phyloP scores from a whole-genome alignment of 2,797 vertebrate species.

The Sebastes alutus region DNA sequence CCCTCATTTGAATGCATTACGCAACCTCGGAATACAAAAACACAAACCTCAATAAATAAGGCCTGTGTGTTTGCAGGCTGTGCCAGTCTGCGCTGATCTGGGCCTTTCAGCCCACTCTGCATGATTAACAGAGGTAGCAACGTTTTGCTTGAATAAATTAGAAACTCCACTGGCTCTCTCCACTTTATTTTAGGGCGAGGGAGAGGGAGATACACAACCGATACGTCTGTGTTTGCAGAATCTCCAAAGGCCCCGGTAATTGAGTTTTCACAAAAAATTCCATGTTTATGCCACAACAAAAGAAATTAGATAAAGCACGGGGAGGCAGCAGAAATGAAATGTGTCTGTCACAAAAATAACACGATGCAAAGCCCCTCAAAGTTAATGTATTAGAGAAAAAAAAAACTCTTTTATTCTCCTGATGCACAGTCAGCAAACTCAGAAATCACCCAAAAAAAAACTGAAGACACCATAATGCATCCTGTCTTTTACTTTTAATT shows the following conservation, averaged over 20 bases:
- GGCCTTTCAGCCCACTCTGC: slow-evolving; percentile 73
- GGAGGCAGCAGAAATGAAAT: slow-evolving; percentile 66
- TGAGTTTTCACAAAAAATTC: slow-evolving; percentile 76
- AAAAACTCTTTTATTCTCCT: slow-evolving; percentile 61
- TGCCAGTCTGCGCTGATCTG: slow-evolving; percentile 59
- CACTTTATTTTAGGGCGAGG: slow-evolving; percentile 41
- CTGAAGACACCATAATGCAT: slow-evolving; percentile 26
- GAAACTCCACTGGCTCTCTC: slow-evolving; percentile 60
- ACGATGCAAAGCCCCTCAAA: slow-evolving; percentile 59
- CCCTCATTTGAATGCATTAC: slow-evolving; percentile 80
- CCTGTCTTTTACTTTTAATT: slow-evolving; percentile 40
- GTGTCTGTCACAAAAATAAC: slow-evolving; percentile 73
- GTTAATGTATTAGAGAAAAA: slow-evolving; percentile 63
- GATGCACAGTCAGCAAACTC: slow-evolving; percentile 61
- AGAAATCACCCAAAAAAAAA: slow-evolving; percentile 43
- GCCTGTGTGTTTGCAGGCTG: slow-evolving; percentile 69
- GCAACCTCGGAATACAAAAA: slow-evolving; percentile 74
- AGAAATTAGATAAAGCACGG: slow-evolving; percentile 78
- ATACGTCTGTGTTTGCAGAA: slow-evolving; percentile 72
- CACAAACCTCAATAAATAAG: slow-evolving; percentile 77
- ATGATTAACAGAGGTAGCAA: slow-evolving; percentile 73
- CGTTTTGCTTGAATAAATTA: slow-evolving; percentile 79
- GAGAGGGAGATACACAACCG: slow-evolving; percentile 53
- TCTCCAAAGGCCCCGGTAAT: slow-evolving; percentile 79
- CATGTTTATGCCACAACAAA: slow-evolving; percentile 82